Conservation (phyloP, 2,113 vertebrate genomes). For the Heterochromis multidens region DNA sequence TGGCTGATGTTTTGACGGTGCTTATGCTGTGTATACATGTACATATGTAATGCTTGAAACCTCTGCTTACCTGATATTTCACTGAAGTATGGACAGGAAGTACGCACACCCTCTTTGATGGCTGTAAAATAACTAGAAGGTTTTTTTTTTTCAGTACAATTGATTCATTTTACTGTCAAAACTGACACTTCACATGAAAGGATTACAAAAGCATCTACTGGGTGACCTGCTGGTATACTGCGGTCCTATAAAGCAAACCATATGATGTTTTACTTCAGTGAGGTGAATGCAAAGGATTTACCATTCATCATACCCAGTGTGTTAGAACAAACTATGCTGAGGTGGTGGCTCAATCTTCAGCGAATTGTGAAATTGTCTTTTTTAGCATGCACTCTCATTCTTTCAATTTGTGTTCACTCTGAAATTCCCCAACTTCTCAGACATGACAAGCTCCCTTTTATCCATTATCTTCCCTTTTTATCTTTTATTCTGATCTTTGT, state of each 20-base stretch:
- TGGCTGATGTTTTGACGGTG: constrained; percentile 3
- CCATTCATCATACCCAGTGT: not conserved
- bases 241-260: not conserved
- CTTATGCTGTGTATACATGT: constrained; percentile 35
- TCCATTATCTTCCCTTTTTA: constrained; percentile 3
- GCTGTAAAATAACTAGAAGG: not conserved
- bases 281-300: not conserved
- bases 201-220: not conserved
- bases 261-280: not conserved
- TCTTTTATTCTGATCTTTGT: constrained; percentile 32
- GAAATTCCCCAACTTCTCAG: constrained; percentile 1
- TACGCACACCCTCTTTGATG: not conserved
- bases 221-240: not conserved
- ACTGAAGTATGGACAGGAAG: constrained; percentile 14
- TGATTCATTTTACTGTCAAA: not conserved
- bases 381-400: not conserved
- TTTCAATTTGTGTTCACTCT: not conserved
- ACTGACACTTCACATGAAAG: not conserved
- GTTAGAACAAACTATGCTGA: not conserved
- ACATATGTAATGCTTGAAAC: constrained; percentile 52
- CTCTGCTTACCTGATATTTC: constrained; percentile 20
- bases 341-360: constrained; percentile 17
- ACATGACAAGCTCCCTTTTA: not conserved
- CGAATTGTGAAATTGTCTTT: constrained; percentile 35
- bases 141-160: not conserved